Evolutionary conservation across 35 echinoderm and acorn worm genomes (phyloP).

Genomic region (Holothuria glaberrima): DNA sequence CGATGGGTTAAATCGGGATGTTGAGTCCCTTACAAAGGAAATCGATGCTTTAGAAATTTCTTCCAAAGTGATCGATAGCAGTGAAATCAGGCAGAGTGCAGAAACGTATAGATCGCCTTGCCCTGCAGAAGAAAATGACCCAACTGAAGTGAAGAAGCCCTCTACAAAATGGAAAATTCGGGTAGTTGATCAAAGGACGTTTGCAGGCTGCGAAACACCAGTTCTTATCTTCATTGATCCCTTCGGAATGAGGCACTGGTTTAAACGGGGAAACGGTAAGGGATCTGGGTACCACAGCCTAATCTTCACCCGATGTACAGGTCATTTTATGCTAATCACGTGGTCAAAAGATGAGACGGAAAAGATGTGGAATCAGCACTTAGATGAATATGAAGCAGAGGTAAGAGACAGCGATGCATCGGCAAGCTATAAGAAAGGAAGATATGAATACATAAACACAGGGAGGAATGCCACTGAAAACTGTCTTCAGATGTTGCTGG

Average conservation of each 20-base stretch:
- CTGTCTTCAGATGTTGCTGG: conserved; percentile 13
- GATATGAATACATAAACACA: conserved; percentile 1
- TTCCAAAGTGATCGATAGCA: too few species aligned
- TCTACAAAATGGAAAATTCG: neutral
- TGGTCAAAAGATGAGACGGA: conserved; percentile 28
- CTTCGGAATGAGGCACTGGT: conserved; percentile 43
- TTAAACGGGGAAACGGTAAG: conserved; percentile 19
- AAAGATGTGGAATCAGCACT: conserved; percentile 24
- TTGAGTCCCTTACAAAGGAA: too few species aligned
- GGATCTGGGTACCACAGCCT: conserved; percentile 46
- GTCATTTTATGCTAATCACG: conserved; percentile 36
- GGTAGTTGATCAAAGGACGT: conserved; percentile 37
- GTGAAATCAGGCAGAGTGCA: too few species aligned
- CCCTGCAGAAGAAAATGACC: too few species aligned
- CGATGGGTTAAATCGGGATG: neutral
- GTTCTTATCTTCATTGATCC: conserved; percentile 36
- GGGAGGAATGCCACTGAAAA: neutral
- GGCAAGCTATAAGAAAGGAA: conserved; percentile 6
- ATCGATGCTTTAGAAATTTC: too few species aligned
- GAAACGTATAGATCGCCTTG: too few species aligned
- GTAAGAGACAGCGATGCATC: conserved; percentile 9
- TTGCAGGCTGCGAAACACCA: conserved; percentile 42
- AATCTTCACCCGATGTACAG: conserved; percentile 46
- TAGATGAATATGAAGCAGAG: conserved; percentile 23
- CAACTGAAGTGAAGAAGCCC: too few species aligned